phyloP scores from a whole-genome alignment of 2,888 invertebrate species.

The Apantesis nais region DNA sequence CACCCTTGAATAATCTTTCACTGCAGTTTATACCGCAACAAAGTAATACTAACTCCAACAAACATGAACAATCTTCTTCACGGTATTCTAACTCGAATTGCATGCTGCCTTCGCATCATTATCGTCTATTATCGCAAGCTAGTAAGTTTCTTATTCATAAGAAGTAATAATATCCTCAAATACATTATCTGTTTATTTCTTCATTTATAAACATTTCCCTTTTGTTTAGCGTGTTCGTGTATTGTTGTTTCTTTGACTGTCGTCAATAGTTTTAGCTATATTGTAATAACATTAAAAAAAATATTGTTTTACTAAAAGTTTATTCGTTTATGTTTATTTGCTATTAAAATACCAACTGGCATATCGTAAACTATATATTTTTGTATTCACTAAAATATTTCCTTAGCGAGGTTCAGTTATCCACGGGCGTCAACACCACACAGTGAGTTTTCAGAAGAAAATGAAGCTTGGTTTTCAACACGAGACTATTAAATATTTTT shows the following conservation, averaged over 20 bases:
- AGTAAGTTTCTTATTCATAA: conserved; percentile 64
- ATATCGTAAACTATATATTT: background rate
- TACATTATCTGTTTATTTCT: background rate
- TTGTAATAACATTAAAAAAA: background rate
- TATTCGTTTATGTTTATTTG: background rate
- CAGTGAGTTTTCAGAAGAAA: conserved; percentile 65
- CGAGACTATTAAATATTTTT: background rate
- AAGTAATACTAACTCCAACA: conserved; percentile 57
- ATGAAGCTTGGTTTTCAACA: background rate
- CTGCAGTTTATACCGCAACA: conserved; percentile 67
- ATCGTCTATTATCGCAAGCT: conserved; percentile 70
- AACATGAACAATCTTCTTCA: conserved; percentile 68
- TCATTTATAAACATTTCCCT: background rate
- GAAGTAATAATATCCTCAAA: background rate
- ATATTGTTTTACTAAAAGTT: background rate
- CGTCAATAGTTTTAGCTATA: background rate
- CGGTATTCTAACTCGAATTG: conserved; percentile 71
- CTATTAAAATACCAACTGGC: background rate
- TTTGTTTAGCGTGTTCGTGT: background rate
- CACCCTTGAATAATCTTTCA: conserved; percentile 65
- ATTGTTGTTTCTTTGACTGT: background rate
- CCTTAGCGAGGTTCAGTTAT: conserved; percentile 78
- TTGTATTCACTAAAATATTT: conserved; percentile 47
- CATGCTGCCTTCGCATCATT: conserved; percentile 72
- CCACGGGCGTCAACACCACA: conserved; percentile 83